Evolutionary conservation across 2,113 vertebrate species (phyloP).

Genomic region (Monopterus albus): DNA sequence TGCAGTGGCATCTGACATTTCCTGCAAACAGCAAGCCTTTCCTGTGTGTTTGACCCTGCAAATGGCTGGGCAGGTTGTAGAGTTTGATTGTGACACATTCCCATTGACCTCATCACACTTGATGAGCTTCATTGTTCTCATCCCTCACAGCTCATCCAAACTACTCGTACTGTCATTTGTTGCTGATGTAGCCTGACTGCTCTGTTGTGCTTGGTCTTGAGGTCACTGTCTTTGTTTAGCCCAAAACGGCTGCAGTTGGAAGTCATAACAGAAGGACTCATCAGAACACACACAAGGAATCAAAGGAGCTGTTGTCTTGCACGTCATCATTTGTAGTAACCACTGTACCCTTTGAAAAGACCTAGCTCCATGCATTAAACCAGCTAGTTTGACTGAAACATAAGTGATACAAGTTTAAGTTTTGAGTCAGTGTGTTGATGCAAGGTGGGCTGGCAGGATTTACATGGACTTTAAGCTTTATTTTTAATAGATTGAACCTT

Average conservation of each 20-base stretch:
- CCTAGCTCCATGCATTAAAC: too few species aligned
- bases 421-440: too few species aligned
- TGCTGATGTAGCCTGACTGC: constrained; percentile 7
- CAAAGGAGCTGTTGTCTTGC: too few species aligned
- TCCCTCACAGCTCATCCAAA: constrained; percentile 23
- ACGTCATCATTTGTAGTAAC: too few species aligned
- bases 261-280: constrained; percentile 40
- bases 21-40: neutral
- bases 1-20: neutral
- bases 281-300: too few species aligned
- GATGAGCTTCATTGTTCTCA: constrained; percentile 41
- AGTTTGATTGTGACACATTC: constrained; percentile 34
- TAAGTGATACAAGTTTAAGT: too few species aligned
- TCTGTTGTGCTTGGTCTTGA: neutral
- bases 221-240: constrained; percentile 53
- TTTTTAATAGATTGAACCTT: too few species aligned
- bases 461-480: neutral
- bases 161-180: constrained; percentile 22
- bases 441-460: neutral
- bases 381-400: too few species aligned
- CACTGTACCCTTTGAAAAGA: too few species aligned
- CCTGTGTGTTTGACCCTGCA: constrained; percentile 51
- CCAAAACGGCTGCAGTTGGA: constrained; percentile 41
- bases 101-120: constrained; percentile 46
- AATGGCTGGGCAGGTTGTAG: constrained; percentile 45